Evolutionary conservation across 2,113 vertebrate genomes (phyloP), one percentile per base, ranked within the genome.

Genomic region (Dicentrarchus labrax): DNA sequence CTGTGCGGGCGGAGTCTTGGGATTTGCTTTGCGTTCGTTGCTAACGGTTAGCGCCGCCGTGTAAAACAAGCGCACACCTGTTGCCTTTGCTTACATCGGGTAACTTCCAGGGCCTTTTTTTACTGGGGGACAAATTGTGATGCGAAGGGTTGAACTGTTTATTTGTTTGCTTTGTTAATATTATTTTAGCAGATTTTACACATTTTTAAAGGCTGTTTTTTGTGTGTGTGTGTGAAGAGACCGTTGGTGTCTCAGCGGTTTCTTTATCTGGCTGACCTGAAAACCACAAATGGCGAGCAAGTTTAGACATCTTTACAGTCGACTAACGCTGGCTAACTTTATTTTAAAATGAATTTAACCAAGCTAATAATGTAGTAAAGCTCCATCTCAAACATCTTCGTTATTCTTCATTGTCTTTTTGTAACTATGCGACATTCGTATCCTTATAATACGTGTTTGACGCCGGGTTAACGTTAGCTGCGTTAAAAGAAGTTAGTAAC

Each of bases 51-150:
- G 59, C 79, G 41, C 0, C 1, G 10, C 0, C 0, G 0, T 16
- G 16, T 4, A 84, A 22, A 84, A 85, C 84, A 21, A 90, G 41
- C 82, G 72, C 82, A 87, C 93, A 94, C 90, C 85, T 94, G 89
- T 93, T 93, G 87, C 83, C 43, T 61, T 53, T 62, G 57, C 70
- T 67, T 39, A 16, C 36, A 2, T 17, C 80, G 59, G 81, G 81
- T 90, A 13, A 74, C 51, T 43, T 48, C 61, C 16, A 30, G 30
- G 90, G 88, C 86, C 87, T 61, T 22, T 10, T 8, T 11, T 41
- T 53, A 38, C n/a, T n/a, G n/a, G n/a, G n/a, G n/a, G n/a, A n/a
- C 4, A 64, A 30, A 41, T 5, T 73, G 36, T 43, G 0, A 70
- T 36, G 65, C 61, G n/a, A 9, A 3, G 1, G 30, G 47, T 80